Evolutionary conservation across 2,888 invertebrate species (phyloP), one percentile per base, ranked within the genome.

Genomic region (Lagria hirta): DNA sequence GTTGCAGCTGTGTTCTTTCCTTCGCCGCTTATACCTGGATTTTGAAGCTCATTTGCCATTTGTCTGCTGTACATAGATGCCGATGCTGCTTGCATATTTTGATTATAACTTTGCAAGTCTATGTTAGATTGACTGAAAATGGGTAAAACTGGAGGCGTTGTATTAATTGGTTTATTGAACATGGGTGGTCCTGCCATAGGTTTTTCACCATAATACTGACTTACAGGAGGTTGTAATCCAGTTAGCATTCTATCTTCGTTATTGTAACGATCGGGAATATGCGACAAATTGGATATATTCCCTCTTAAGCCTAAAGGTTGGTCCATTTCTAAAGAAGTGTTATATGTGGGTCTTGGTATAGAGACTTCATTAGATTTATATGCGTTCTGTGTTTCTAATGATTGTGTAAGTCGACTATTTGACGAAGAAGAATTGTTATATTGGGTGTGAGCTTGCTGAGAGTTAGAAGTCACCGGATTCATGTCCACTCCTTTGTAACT

Each of bases 241-340:
- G 75, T 69, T 52, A 80, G 66, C 64, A 78, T 75, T 47, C 78
- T 69, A 52, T 80, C 80, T 29, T 80, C 79, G 49, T 75, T 75
- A 35, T 49, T 49, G 64, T 60, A 77, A 26, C 81, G 68, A 56
- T 81, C 81, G 27, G 81, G 71, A 66, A 81, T 79, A 65, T 80
- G 81, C 7, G 80, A 76, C 44, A 81, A 70, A 61, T 75, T 79
- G 3, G 78, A 74, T 43, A 81, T 65, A 64, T 76, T 79, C 22
- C 80, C 65, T 14, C 66, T 55, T 27, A 71, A 52, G 13, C 60
- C 69, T 43, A 79, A 62, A 23, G 75, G 73, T 29, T 66, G 65
- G 33, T 80, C 79, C 42, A 79, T 70, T 23, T 60, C 58, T 3
- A 60, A 17, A 27, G 32, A 41, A 1, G 58, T 53, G 26, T 58